Base-by-base conservation (phyloP, 2,113 vertebrate species). In the Thomomys bottae region DNA sequence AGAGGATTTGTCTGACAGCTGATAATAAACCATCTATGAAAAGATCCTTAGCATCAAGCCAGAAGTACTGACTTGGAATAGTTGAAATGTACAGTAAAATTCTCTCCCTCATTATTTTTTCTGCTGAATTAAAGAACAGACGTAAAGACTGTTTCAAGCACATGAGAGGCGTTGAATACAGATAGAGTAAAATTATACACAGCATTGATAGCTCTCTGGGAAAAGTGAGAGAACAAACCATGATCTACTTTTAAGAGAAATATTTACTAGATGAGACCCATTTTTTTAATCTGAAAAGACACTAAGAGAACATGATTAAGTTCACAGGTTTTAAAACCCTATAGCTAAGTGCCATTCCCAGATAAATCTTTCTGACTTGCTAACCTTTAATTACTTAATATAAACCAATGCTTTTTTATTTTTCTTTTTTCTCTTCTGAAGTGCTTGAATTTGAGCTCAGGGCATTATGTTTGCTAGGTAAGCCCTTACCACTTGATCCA, bases 71-170 rank as follows among this genome's bases (percentile, higher is more conserved):
- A 82, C 21, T 87, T 80, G 49, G 30, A 72, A 76, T 38, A 28
- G 20, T 89, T 32, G 36, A 77, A 38, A 78, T 18, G 34, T 21
- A 21, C n/a, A 32, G 8, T 38, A 1, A 6, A 26, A 7, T 63
- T 38, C 32, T 42, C 17, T 17, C 42, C 20, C 18, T n/a, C 23
- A 5, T 40, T 36, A 32, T 49, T 87, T 77, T 77, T 97, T 91
- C 34, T 95, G 96, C 92, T 96, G 97, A 96, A 36, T 40, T 38
- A 6, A 64, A 49, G 67, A 49, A 32, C n/a, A 63, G 2, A 66
- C 61, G 45, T 87, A 61, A 75, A 91, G 54, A 57, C n/a, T 79
- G 40, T 79, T 92, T 73, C 80, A 76, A 73, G 63, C 23, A 64
- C 28, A 64, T 5, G n/a, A n/a, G 30, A 32, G 72, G 9, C 30